Evolutionary conservation across 2,888 invertebrate species (phyloP).

Genomic region (Fabriciana adippe): DNA sequence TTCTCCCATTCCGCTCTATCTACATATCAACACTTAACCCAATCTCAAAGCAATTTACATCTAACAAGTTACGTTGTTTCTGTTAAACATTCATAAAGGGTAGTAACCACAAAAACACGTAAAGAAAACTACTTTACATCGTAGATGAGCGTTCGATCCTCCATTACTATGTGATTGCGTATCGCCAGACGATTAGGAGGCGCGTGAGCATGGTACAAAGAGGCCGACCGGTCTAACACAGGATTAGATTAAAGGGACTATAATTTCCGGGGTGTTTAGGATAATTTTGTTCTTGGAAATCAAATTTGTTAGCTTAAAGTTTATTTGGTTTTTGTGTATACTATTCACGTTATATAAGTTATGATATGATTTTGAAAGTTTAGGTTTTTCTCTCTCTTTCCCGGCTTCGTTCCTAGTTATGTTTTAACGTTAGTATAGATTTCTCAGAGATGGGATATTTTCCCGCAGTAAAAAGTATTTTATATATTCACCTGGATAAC

Average conservation of each 20-base stretch:
- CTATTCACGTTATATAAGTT: too few species aligned
- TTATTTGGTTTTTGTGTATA: not conserved
- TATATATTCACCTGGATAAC: too few species aligned
- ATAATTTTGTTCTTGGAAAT: slow-evolving; percentile 21
- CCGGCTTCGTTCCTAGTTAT: too few species aligned
- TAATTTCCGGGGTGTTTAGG: slow-evolving; percentile 27
- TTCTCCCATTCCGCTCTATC: too few species aligned
- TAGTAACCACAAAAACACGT: slow-evolving; percentile 11
- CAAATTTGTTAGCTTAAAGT: slow-evolving; percentile 15
- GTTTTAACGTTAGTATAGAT: too few species aligned
- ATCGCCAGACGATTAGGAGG: slow-evolving; percentile 62
- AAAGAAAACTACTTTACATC: slow-evolving; percentile 26
- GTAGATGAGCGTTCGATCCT: slow-evolving; percentile 33
- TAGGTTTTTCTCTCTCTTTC: too few species aligned
- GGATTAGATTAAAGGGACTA: slow-evolving; percentile 45
- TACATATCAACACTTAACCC: not conserved
- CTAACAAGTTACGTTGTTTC: slow-evolving; percentile 6
- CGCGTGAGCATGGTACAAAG: slow-evolving; percentile 67
- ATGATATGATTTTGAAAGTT: too few species aligned
- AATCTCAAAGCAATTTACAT: not conserved
- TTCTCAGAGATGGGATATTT: too few species aligned
- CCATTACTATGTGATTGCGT: slow-evolving; percentile 68
- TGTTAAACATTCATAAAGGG: slow-evolving; percentile 22
- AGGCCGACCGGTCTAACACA: slow-evolving; percentile 64
- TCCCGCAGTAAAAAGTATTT: too few species aligned